phyloP scores from a whole-genome alignment of 2,888 invertebrate genomes.

The Acholoe squamosa region DNA sequence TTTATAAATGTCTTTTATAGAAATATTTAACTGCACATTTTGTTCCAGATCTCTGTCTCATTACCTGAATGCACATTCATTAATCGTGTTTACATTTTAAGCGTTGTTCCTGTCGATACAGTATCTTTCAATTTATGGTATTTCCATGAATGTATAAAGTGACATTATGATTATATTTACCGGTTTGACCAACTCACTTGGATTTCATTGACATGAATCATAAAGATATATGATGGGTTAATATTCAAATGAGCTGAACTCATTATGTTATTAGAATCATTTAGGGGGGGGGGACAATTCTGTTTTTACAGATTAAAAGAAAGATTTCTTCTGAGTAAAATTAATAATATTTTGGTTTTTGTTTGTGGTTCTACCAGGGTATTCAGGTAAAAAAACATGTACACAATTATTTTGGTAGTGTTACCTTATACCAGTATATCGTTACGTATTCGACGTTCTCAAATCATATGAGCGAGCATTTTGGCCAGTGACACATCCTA shows the following conservation, averaged over 20 bases:
- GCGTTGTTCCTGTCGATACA: not conserved
- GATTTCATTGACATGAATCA: conserved; percentile 34
- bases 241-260: not conserved
- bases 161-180: not conserved
- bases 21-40: too few relatives aligned
- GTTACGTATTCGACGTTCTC: conserved; percentile 36
- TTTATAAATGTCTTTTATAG: not conserved
- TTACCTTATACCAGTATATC: not conserved
- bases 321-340: conserved; percentile 2
- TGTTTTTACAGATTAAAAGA: conserved; percentile 10
- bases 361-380: conserved; percentile 52
- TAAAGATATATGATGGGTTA: not conserved
- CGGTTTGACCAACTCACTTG: conserved; percentile 49
- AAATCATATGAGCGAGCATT: conserved; percentile 31
- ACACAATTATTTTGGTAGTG: conserved; percentile 47
- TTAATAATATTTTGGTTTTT: conserved; percentile 50
- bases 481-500: conserved; percentile 26
- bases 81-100: conserved; percentile 27
- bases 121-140: not conserved
- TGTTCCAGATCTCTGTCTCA: not conserved
- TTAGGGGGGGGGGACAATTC: not conserved
- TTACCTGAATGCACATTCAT: too few relatives aligned
- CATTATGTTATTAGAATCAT: not conserved
- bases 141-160: conserved; percentile 39
- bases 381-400: conserved; percentile 47